phyloP scores from a whole-genome alignment of 2,797 vertebrate species.

The Gallinago solitaria region DNA sequence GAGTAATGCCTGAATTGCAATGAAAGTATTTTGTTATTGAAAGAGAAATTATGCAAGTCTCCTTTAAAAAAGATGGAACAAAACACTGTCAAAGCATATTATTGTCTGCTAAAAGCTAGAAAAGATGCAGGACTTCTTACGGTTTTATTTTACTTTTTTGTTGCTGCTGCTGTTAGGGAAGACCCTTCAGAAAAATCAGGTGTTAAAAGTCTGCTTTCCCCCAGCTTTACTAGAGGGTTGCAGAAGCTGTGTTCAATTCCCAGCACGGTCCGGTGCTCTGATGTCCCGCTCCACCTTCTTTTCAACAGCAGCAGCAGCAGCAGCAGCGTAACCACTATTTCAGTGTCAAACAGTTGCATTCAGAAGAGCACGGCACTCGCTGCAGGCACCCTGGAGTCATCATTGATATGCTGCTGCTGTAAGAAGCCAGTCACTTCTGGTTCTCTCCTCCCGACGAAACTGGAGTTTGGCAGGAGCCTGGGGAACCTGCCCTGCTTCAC shows the following conservation, averaged over 20 bases:
- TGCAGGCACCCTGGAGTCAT: background rate
- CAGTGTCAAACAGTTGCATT: background rate
- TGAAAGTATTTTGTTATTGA: background rate
- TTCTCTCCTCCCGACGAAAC: background rate
- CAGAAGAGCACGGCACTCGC: background rate
- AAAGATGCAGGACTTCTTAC: background rate
- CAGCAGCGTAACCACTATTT: background rate
- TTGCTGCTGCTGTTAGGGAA: background rate
- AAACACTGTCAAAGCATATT: background rate
- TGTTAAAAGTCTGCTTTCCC: background rate
- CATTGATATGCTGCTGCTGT: background rate
- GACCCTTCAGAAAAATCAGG: background rate
- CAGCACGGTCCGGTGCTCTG: background rate
- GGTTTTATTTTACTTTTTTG: background rate
- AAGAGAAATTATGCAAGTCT: background rate
- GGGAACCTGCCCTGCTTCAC: background rate
- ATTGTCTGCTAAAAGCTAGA: background rate
- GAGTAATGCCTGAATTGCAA: background rate
- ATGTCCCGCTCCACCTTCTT: background rate
- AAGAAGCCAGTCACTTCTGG: background rate
- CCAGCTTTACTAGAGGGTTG: background rate
- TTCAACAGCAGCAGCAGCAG: background rate
- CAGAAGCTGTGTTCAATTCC: background rate
- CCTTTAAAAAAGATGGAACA: background rate
- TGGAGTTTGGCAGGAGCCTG: background rate